Evolutionary conservation across 1,140 invertebrate species (phyloP).

Genomic region (Heliconius congener): DNA sequence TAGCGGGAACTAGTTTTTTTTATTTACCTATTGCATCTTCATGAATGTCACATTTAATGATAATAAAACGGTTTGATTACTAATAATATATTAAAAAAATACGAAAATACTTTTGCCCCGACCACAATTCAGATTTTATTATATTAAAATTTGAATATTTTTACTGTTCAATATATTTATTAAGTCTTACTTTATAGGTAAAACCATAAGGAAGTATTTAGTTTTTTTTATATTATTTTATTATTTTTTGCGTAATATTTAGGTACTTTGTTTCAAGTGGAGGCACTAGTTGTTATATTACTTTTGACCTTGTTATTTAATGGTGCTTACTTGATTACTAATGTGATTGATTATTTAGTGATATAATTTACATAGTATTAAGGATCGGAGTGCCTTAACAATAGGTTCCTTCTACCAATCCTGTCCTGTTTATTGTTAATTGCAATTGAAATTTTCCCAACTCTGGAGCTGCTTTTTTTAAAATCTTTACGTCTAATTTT

Average conservation of each 20-base stretch:
- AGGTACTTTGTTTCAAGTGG: not conserved
- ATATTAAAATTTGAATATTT: no score
- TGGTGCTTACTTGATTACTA: not conserved
- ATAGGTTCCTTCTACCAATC: not conserved
- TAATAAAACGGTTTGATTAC: no score
- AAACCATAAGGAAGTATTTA: constrained; percentile 4
- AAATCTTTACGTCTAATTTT: no score
- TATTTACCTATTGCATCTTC: no score
- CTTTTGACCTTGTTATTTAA: not conserved
- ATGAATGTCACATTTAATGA: no score
- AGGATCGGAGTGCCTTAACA: not conserved
- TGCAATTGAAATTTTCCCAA: no score
- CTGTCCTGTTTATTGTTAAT: not conserved
- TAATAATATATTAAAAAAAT: no score
- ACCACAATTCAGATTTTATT: no score
- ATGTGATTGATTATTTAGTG: not conserved
- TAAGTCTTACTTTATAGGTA: not conserved
- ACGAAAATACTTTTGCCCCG: no score
- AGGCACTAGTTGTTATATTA: not conserved
- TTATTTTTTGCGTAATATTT: not conserved
- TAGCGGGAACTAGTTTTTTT: no score
- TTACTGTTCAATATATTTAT: not conserved
- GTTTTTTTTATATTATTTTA: not conserved
- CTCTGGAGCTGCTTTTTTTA: no score
- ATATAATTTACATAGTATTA: not conserved